These are phyloP conservation scores for Cordilura impudica DNA, from an alignment of 2,888 invertebrate species.

Conservation along the genomic window DNA sequence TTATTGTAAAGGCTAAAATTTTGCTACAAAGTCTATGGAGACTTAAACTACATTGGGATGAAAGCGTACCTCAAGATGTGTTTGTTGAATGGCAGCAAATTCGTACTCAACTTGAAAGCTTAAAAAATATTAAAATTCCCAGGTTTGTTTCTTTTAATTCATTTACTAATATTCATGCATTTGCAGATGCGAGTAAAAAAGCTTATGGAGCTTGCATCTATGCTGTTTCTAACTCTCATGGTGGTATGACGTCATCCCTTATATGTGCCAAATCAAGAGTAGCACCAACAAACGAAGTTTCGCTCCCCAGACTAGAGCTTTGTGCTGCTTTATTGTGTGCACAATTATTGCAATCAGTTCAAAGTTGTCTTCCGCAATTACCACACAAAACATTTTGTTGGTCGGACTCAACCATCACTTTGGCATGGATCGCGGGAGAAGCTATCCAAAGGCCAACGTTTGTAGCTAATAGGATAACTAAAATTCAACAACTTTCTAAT, in stretches of 20 bases:
- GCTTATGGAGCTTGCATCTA: too few species aligned
- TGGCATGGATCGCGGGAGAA: background rate
- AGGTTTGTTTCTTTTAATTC: constrained; percentile 32
- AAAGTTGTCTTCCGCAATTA: background rate
- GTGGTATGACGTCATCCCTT: background rate
- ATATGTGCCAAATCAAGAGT: constrained; percentile 9
- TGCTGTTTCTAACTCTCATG: too few species aligned
- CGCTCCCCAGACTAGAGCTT: constrained; percentile 3
- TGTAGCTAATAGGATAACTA: too few species aligned
- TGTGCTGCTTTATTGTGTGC: background rate
- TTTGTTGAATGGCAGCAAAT: constrained; percentile 14
- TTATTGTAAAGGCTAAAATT: constrained; percentile 47
- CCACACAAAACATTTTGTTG: too few species aligned
- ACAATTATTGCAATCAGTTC: background rate
- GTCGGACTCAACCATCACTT: background rate
- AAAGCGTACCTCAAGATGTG: constrained; percentile 34
- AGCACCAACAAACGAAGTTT: constrained; percentile 1
- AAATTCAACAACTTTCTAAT: too few species aligned
- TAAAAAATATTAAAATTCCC: constrained; percentile 20
- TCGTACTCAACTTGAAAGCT: background rate
- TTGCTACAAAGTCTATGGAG: constrained; percentile 47
- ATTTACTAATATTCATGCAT: too few species aligned
- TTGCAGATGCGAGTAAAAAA: too few species aligned
- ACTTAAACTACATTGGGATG: constrained; percentile 50
- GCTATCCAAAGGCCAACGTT: background rate